A percentile compares a stretch with the other conserved stretches of the same genome.
Evolutionary conservation across 2,113 vertebrate species (phyloP).

Genomic region (Phoxinus phoxinus): DNA sequence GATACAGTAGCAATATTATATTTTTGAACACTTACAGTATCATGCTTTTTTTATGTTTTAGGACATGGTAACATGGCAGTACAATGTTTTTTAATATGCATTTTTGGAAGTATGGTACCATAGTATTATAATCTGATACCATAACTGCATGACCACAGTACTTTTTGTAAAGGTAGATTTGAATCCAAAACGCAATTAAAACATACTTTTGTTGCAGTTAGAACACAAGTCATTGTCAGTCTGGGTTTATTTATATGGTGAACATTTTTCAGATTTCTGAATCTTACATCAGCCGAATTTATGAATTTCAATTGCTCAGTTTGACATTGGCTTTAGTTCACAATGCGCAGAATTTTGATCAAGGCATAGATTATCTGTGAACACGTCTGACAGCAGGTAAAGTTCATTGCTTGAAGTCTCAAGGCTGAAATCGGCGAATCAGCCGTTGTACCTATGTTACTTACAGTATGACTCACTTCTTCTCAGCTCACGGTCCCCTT

Average conservation of each 20-base stretch:
- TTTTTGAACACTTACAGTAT: neutral
- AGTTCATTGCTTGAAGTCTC: constrained; percentile 20
- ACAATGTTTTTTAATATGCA: neutral
- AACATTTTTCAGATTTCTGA: neutral
- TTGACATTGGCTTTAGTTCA: constrained; percentile 10
- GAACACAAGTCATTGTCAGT: neutral
- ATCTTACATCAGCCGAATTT: constrained; percentile 36
- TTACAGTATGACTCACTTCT: constrained; percentile 16
- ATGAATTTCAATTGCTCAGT: constrained; percentile 27
- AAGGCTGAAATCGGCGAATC: constrained; percentile 48
- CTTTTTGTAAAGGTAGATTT: neutral
- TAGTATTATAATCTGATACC: neutral
- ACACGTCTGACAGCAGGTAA: constrained; percentile 10
- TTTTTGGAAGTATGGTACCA: neutral
- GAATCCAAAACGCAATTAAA: neutral
- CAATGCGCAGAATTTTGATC: constrained; percentile 20
- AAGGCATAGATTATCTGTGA: constrained; percentile 18
- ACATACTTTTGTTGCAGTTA: neutral
- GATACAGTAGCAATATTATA: neutral
- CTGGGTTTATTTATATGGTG: neutral
- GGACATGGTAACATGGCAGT: neutral
- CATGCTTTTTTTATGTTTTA: neutral
- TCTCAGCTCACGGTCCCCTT: neutral
- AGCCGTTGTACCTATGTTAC: constrained; percentile 11
- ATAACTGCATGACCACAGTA: neutral